Percentiles rank a stretch among this genome's conserved stretches.
Evolutionary conservation across 2,888 invertebrate species (phyloP).

Genomic region (Lottia gigantea): DNA sequence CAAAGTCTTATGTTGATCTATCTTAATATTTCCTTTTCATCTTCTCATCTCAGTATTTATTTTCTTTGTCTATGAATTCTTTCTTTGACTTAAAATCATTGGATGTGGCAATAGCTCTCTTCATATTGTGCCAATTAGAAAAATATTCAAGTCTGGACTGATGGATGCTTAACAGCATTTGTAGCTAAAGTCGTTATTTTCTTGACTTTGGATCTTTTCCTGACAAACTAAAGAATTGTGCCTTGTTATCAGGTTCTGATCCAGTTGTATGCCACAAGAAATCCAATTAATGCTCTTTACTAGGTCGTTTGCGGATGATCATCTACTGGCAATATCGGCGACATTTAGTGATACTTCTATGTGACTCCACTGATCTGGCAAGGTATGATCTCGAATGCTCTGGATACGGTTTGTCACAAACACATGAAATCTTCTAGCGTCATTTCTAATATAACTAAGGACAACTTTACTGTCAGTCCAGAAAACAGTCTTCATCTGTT

Average conservation of each 20-base stretch:
- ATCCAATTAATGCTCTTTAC: not conserved
- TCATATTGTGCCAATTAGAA: not conserved
- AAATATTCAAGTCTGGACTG: not conserved
- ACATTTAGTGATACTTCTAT: not conserved
- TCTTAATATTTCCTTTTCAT: not conserved
- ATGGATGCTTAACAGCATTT: not conserved
- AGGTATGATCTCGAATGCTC: not conserved
- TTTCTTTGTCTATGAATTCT: not conserved
- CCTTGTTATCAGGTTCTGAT: not conserved
- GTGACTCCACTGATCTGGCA: not conserved
- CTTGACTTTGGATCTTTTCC: not conserved
- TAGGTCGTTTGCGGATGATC: slow-evolving; percentile 4
- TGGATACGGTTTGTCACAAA: not conserved
- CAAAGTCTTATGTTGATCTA: not conserved
- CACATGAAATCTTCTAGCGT: not conserved
- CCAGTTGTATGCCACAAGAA: not conserved
- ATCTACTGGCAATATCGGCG: slow-evolving; percentile 23
- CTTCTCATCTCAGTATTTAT: not conserved
- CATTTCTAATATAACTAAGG: not conserved
- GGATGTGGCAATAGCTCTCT: not conserved
- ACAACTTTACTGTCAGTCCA: not conserved
- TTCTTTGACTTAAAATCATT: slow-evolving; percentile 1
- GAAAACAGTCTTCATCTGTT: not conserved
- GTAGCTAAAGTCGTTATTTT: not conserved
- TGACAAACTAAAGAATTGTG: not conserved